These are phyloP conservation scores for Gobius niger DNA, from an alignment of 2,113 vertebrate genomes.

Conservation along the genomic window DNA sequence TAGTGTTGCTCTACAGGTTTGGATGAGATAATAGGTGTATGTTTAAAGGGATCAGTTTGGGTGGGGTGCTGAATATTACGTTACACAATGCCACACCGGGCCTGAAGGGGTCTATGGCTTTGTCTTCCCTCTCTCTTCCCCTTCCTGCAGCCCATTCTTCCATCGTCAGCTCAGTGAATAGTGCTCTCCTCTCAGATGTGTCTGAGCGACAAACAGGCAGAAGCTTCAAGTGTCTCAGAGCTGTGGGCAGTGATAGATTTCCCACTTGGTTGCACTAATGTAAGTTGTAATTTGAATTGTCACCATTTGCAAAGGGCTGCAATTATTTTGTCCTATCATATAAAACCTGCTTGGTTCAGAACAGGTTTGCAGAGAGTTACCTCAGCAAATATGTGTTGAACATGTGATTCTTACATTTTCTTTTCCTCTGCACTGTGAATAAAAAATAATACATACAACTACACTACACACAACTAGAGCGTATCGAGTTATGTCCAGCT, in stretches of 20 bases:
- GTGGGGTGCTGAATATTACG: slow-evolving; percentile 65
- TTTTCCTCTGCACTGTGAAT: too few species aligned
- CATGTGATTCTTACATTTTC: too few species aligned
- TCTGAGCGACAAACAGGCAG: slow-evolving; percentile 49
- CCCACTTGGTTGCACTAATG: too few species aligned
- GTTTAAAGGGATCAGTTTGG: slow-evolving; percentile 63
- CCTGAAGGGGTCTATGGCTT: slow-evolving; percentile 62
- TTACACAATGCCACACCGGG: slow-evolving; percentile 68
- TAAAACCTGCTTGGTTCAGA: too few species aligned
- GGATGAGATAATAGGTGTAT: slow-evolving; percentile 27
- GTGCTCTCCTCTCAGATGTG: slow-evolving; percentile 41
- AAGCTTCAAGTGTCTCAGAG: not conserved
- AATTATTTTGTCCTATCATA: too few species aligned
- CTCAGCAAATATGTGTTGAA: too few species aligned
- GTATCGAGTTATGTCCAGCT: slow-evolving; percentile 36
- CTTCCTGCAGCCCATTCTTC: slow-evolving; percentile 47
- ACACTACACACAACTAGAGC: slow-evolving; percentile 31
- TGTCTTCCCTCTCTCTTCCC: slow-evolving; percentile 43
- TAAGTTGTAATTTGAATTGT: too few species aligned
- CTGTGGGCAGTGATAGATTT: too few species aligned
- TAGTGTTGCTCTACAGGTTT: slow-evolving; percentile 32
- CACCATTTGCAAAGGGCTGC: too few species aligned
- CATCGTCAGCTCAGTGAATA: slow-evolving; percentile 31
- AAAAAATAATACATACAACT: too few species aligned
- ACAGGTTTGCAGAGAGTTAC: too few species aligned